phyloP scores from a whole-genome alignment of 2,113 vertebrate species.

The Emydura subglobosa region DNA sequence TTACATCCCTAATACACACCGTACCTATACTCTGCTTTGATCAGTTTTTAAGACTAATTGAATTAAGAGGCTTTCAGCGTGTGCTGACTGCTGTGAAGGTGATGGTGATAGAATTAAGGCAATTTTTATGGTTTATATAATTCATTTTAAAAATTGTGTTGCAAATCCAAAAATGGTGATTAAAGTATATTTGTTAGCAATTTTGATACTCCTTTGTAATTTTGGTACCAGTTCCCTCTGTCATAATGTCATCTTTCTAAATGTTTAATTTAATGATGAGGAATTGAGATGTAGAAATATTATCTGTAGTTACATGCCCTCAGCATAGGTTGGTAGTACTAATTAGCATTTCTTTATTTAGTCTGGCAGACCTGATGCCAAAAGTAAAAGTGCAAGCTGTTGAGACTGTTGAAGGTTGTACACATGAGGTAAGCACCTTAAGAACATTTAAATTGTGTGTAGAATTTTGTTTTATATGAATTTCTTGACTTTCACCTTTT shows the following conservation, averaged over 20 bases:
- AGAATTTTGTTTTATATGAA: background rate
- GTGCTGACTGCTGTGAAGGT: background rate
- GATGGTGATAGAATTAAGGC: background rate
- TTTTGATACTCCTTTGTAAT: rapidly evolving
- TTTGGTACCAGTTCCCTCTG: background rate
- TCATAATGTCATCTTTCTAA: rapidly evolving
- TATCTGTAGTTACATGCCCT: background rate
- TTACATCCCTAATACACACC: too few relatives aligned
- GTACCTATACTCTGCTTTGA: background rate
- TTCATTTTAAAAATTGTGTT: background rate
- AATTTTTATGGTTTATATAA: background rate
- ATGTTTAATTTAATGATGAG: background rate
- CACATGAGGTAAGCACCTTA: slow-evolving; percentile 88
- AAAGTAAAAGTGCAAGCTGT: slow-evolving; percentile 93
- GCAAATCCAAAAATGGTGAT: background rate
- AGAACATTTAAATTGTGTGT: rapidly evolving
- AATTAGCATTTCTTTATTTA: slow-evolving; percentile 52
- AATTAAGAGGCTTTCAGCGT: background rate
- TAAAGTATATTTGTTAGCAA: background rate
- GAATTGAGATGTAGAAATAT: background rate
- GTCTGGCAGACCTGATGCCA: slow-evolving; percentile 95
- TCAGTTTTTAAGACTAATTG: rapidly evolving
- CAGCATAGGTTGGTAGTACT: background rate
- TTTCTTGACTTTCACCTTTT: background rate
- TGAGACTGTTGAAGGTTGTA: slow-evolving; percentile 95